Conservation (phyloP, 2,888 invertebrate genomes). For the Hirtodrosophila duncani region DNA sequence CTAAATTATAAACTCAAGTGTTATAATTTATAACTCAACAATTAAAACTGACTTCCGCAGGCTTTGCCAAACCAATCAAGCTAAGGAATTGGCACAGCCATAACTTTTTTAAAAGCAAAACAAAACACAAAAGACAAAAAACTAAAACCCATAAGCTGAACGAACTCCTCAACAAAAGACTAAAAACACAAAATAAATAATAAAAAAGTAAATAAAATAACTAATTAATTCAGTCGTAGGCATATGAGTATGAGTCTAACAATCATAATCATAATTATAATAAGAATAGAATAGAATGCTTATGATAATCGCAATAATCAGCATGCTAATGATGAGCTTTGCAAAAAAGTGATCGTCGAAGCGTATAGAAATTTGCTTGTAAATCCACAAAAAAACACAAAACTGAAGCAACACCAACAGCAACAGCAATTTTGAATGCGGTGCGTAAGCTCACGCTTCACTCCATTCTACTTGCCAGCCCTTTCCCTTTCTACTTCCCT, state of each 20-base stretch:
- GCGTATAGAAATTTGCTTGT: too few relatives aligned
- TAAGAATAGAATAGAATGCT: background rate
- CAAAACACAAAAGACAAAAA: background rate
- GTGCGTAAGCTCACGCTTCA: too few relatives aligned
- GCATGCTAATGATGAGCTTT: constrained; percentile 8
- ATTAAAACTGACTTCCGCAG: too few relatives aligned
- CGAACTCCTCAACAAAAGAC: background rate
- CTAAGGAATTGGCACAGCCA: too few relatives aligned
- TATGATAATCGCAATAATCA: constrained; percentile 7
- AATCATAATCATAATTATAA: background rate
- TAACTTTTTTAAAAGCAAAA: background rate
- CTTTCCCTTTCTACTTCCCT: too few relatives aligned
- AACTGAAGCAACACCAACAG: background rate
- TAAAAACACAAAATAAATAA: background rate
- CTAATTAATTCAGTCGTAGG: constrained; percentile 20
- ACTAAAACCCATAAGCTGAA: background rate
- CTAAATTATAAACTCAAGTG: too few relatives aligned
- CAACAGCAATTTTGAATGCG: too few relatives aligned
- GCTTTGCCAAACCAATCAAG: too few relatives aligned
- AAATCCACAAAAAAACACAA: background rate
- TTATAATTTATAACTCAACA: too few relatives aligned
- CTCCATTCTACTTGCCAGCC: too few relatives aligned
- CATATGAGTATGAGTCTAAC: too few relatives aligned
- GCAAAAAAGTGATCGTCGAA: background rate
- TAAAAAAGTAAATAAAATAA: constrained; percentile 4